phyloP scores from a whole-genome alignment of 2,797 vertebrate genomes.

The Eurystomus glaucurus region DNA sequence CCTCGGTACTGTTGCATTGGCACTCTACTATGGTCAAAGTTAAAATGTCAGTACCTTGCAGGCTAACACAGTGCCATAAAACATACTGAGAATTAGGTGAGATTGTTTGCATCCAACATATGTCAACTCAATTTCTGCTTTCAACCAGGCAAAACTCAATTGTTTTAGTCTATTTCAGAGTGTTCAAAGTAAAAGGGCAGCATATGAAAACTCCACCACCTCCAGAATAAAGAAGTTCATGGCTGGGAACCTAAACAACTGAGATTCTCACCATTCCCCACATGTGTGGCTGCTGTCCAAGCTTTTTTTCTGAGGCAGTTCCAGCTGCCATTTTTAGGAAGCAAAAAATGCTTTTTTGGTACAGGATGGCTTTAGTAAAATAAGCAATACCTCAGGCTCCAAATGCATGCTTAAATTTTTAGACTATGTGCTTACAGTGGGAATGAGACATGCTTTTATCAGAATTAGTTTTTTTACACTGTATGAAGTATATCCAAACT shows the following conservation, averaged over 20 bases:
- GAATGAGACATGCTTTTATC: neutral
- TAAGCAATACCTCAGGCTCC: conserved; percentile 25
- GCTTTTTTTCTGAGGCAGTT: neutral
- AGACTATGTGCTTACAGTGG: neutral
- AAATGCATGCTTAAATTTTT: conserved; percentile 11
- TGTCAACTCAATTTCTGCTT: neutral
- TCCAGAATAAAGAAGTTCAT: neutral
- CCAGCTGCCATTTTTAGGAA: conserved; percentile 60
- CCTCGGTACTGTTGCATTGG: neutral
- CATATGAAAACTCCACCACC: neutral
- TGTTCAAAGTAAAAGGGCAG: neutral
- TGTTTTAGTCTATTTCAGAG: neutral
- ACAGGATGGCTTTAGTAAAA: conserved; percentile 31
- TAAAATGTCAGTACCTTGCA: neutral
- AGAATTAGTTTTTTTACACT: conserved; percentile 13
- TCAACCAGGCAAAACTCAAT: neutral
- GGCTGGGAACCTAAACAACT: neutral
- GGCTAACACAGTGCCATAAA: neutral
- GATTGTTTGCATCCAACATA: neutral
- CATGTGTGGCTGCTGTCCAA: conserved; percentile 33
- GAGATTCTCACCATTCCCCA: conserved; percentile 18
- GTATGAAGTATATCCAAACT: neutral
- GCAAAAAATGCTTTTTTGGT: conserved; percentile 39
- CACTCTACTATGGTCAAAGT: neutral
- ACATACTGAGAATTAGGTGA: neutral